Evolutionary conservation across 2,888 invertebrate genomes (phyloP).

Genomic region (Melikaiella ostensackeni): DNA sequence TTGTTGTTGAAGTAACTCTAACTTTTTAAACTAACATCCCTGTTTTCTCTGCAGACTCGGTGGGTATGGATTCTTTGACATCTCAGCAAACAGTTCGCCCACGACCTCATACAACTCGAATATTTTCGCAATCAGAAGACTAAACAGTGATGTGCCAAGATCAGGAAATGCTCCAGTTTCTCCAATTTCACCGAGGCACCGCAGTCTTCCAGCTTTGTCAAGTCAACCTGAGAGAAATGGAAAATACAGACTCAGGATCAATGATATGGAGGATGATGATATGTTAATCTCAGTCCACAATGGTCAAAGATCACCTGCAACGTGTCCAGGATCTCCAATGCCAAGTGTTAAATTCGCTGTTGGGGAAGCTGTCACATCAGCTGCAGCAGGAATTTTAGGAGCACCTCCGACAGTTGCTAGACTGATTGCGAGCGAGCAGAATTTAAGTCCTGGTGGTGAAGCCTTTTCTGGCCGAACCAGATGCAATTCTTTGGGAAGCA

Average conservation of each 20-base stretch:
- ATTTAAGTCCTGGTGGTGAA: constrained; percentile 46
- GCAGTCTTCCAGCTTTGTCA: constrained; percentile 81
- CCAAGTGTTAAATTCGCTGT: constrained; percentile 83
- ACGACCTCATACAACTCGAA: constrained; percentile 21
- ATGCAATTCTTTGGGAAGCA: constrained; percentile 83
- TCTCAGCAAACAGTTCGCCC: constrained; percentile 39
- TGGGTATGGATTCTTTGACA: constrained; percentile 41
- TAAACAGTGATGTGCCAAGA: constrained; percentile 73
- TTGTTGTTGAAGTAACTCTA: no score
- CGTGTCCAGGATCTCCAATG: constrained; percentile 73
- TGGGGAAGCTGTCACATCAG: constrained; percentile 82
- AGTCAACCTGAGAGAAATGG: constrained; percentile 52
- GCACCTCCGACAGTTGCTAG: constrained; percentile 64
- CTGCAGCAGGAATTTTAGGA: constrained; percentile 58
- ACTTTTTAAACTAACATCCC: background rate
- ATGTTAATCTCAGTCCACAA: constrained; percentile 39
- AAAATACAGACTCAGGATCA: constrained; percentile 43
- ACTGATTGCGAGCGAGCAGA: constrained; percentile 57
- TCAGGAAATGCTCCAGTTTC: constrained; percentile 74
- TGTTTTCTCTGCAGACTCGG: background rate
- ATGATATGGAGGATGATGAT: constrained; percentile 52
- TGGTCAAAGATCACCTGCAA: constrained; percentile 64
- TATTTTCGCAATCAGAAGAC: constrained; percentile 64
- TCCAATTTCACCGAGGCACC: constrained; percentile 82
- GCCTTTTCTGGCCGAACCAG: constrained; percentile 76